Evolutionary conservation across 2,888 invertebrate genomes (phyloP).

Genomic region (Oscheius sp.): DNA sequence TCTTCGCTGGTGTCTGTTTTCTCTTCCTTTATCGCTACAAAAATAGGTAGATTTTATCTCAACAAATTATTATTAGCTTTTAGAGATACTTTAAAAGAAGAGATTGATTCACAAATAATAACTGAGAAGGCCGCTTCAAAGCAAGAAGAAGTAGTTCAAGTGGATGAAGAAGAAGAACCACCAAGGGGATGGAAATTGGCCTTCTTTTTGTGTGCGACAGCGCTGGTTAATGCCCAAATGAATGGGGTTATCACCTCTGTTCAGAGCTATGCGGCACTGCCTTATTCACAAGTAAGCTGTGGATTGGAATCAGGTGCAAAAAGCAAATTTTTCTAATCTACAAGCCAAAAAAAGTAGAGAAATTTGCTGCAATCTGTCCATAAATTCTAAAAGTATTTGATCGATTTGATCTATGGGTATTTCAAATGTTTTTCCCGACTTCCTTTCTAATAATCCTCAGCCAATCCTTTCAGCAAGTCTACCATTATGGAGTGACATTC

Average conservation of each 20-base stretch:
- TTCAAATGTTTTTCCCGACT: too few relatives aligned
- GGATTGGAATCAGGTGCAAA: not conserved
- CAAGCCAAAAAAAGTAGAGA: not conserved
- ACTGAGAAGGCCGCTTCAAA: too few relatives aligned
- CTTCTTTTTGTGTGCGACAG: conserved; percentile 71
- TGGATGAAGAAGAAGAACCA: not conserved
- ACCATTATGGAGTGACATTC: conserved; percentile 82
- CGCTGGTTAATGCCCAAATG: conserved; percentile 77
- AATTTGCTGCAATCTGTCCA: too few relatives aligned
- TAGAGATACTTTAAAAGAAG: not conserved
- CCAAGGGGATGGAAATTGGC: not conserved
- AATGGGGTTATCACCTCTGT: conserved; percentile 84
- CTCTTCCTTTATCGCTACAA: conserved; percentile 43
- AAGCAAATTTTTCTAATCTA: not conserved
- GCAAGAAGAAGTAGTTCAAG: too few relatives aligned
- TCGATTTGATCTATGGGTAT: too few relatives aligned
- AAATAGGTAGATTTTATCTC: not conserved
- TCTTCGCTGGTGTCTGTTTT: conserved; percentile 56
- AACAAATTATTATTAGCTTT: not conserved
- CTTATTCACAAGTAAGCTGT: conserved; percentile 78
- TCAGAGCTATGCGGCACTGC: conserved; percentile 83
- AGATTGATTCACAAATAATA: too few relatives aligned
- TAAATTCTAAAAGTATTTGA: too few relatives aligned
- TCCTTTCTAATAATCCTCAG: too few relatives aligned
- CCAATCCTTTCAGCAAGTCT: conserved; percentile 73